Evolutionary conservation across 2,797 vertebrate genomes (phyloP), one percentile per base, ranked within the genome.

Genomic region (Scleropages formosus): DNA sequence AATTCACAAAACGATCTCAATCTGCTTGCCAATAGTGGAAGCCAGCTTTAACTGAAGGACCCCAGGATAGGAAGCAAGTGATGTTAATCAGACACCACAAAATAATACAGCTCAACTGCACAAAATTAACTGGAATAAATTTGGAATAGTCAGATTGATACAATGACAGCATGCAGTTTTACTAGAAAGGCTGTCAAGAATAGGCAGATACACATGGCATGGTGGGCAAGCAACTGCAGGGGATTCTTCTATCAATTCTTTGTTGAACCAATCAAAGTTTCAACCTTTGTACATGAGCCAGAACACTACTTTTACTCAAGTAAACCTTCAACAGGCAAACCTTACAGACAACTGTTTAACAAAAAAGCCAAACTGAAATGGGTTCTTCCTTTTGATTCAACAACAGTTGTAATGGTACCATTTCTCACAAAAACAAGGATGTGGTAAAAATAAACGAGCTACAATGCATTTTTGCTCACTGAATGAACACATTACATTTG

Each of bases 1-100:
- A 92, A 93, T 90, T 92, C 88, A 88, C 88, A 90, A 91, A 89
- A 92, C 86, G 85, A 46, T 88, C 87, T 86, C 84, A 92, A 89
- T 84, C 85, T 86, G 83, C 81, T 83, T 74, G 84, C 83, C 75
- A 77, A 78, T 78, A 74, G 75, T 70, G 74, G 76, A 26, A 77
- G 73, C 75, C 75, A 56, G 59, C 44, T 9, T 44, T 7, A 24
- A 61, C 46, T 63, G 12, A 20, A 47, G 10, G 75, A 63, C 67
- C 59, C 39, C 71, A 73, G 59, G 12, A 49, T 13, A 24, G 67
- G 60, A 64, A 71, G 47, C 75, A 26, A 49, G 58, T 20, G 53
- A 69, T 61, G 74, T 68, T 20, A 69, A 75, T 15, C 24, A 71
- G 3, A 1, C 0, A 59, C 27, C 9, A 12, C 59, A 68, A 68